Evolutionary conservation across 2,888 invertebrate genomes (phyloP), one percentile per base, ranked within the genome.

Genomic region (Monoplex corrugatus): DNA sequence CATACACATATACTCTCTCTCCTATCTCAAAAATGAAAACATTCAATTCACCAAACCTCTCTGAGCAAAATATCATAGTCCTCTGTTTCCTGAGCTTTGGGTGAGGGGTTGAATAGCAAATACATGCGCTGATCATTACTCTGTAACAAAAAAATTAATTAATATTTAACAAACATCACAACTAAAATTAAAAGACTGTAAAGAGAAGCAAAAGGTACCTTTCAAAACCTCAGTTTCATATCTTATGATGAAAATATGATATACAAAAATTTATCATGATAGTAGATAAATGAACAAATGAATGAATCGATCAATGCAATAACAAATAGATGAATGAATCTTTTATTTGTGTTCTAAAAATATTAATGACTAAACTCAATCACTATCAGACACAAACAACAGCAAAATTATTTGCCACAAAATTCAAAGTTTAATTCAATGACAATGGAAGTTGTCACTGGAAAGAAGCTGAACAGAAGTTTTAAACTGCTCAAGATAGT

Each of bases 61-160:
- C 92, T 91, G 38, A 96, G 90, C n/a, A 94, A 92, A 78, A 96
- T 95, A 86, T 95, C 94, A 92, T 94, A 95, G 13, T 91, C 93
- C 84, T 95, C 93, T 63, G 94, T 91, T 89, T 94, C 93, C 50
- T 93, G 93, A 23, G 97, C 97, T 87, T 96, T 95, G 44, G 97
- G 96, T 2, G 96, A 95, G 1, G 97, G 97, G 94, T 97, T 97
- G 32, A 97, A 94, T 80, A 94, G 83, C 80, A 93, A 97, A 98
- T 98, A 98, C 95, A 97, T 97, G 43, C 98, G 95, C 0, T 98
- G 97, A 32, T 97, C 97, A 40, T 97, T 97, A 93, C 98, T 96
- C 95, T 95, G 93, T 44, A 92, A 87, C 35, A 38, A 5, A 43
- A 35, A 80, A 16, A 80, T 35, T 35, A 16, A 43, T n/a, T 32